Base-by-base conservation (phyloP, 2,888 invertebrate genomes). In the Eristalis arbustorum region DNA sequence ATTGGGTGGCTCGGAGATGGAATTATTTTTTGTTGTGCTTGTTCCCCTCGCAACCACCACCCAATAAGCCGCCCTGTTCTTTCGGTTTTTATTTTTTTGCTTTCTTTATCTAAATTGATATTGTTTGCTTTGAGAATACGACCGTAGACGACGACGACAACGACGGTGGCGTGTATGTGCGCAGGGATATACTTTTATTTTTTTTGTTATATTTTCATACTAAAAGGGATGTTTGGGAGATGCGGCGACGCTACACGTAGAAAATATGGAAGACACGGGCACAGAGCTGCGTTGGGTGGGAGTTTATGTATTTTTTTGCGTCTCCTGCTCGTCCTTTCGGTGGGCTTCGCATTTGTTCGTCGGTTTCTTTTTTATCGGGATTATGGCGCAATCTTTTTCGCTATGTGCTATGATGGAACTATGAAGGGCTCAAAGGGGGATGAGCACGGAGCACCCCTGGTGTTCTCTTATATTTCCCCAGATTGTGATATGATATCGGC, bases 41-140 rank as follows among this genome's bases (percentile, higher is more conserved):
- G 64, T 66, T 23, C 63, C 66, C 75, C 49, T 73, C 66, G 59
- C 73, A 66, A 75, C 59, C 49, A 71, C 25, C 67, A 37, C 64
- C 57, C 62, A 61, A 22, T 40, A 59, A 73, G 71, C 37, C 72
- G 81, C 82, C 66, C 57, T 79, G 57, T 87, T 82, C 74, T 40
- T 61, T 71, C 79, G 73, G n/a, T 75, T 61, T 78, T 69, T 67
- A 56, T 78, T 72, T 78, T 72, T 84, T 85, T 82, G 84, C 84
- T 85, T 82, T 84, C 84, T 87, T 89, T 89, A 89, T 89, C 89
- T 88, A 89, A 89, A 89, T 89, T 89, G 89, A 89, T 89, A 89
- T 89, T 89, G 88, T 89, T 88, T 88, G 88, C 88, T 88, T 78
- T 83, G 83, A 77, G 72, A 31, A 31, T 31, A 31, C 31, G 31